Conservation (phyloP, 2,888 invertebrate species). For the Brenthis hecate region DNA sequence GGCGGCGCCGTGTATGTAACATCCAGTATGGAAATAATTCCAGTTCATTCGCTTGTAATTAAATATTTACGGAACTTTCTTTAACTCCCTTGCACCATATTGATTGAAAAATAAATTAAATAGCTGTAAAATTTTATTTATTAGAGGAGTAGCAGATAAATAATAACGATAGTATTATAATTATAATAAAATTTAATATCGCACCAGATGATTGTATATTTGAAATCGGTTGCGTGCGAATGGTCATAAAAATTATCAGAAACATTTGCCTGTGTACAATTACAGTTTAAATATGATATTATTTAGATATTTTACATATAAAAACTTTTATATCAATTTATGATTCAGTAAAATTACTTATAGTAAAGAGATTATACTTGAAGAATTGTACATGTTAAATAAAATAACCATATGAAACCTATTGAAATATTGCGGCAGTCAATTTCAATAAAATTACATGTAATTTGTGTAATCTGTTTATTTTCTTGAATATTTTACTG, state of each 20-base stretch:
- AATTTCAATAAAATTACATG: constrained; percentile 17
- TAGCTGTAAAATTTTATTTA: neutral
- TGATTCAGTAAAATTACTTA: too few relatives aligned
- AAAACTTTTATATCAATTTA: neutral
- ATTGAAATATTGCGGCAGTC: constrained; percentile 1
- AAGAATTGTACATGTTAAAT: neutral
- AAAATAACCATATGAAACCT: neutral
- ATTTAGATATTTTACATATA: neutral
- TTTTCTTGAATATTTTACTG: constrained; percentile 16
- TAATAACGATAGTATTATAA: constrained; percentile 14
- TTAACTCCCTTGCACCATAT: neutral
- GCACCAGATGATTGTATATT: constrained; percentile 45
- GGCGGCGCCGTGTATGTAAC: constrained; percentile 46
- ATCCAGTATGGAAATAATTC: constrained; percentile 59
- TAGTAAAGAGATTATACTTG: too few relatives aligned
- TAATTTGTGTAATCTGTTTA: constrained; percentile 21
- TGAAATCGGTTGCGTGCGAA: constrained; percentile 49
- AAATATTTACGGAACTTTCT: constrained; percentile 19
- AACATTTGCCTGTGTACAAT: constrained; percentile 28
- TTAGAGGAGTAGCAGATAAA: too few relatives aligned
- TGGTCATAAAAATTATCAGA: constrained; percentile 47
- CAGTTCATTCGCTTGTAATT: constrained; percentile 44
- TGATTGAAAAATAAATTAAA: neutral
- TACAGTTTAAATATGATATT: constrained; percentile 20
- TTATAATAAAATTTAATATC: constrained; percentile 50